Conservation (phyloP, 2,797 vertebrate species). For the Echiichthys vipera region DNA sequence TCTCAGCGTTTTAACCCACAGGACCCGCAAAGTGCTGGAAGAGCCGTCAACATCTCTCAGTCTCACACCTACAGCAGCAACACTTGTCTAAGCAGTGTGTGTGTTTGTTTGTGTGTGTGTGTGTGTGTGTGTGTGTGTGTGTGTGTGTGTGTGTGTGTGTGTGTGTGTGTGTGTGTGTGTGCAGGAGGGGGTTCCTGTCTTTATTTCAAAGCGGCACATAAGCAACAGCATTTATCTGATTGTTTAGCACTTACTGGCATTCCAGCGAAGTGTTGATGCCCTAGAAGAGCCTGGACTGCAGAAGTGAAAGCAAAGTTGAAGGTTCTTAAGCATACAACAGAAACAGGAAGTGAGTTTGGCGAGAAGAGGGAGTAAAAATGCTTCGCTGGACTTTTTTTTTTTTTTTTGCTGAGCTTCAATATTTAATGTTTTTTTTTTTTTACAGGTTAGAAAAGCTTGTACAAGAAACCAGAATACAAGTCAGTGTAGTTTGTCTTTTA, state of each 20-base stretch:
- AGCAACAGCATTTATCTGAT: neutral
- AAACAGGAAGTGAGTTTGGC: conserved; percentile 33
- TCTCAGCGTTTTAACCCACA: conserved; percentile 49
- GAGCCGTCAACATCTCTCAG: neutral
- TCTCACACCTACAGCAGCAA: neutral
- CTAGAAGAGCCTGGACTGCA: conserved; percentile 9
- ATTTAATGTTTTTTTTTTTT: conserved; percentile 3
- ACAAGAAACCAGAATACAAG: neutral
- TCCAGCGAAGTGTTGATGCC: neutral
- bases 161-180: no score
- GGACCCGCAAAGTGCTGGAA: neutral
- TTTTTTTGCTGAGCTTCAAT: neutral
- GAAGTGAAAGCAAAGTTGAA: conserved; percentile 58
- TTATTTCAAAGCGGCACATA: neutral
- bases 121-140: no score
- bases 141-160: no score
- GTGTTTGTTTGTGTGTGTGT: no score
- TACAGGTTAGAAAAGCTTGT: neutral
- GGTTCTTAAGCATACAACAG: conserved; percentile 5
- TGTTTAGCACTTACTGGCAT: conserved; percentile 24
- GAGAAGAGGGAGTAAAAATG: neutral
- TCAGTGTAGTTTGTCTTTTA: neutral
- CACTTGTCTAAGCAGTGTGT: neutral
- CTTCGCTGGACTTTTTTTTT: neutral
- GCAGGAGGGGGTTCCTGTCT: conserved; percentile 39